Evolutionary conservation across 2,797 vertebrate species (phyloP).

Genomic region (Pseudocheirus occidentalis): DNA sequence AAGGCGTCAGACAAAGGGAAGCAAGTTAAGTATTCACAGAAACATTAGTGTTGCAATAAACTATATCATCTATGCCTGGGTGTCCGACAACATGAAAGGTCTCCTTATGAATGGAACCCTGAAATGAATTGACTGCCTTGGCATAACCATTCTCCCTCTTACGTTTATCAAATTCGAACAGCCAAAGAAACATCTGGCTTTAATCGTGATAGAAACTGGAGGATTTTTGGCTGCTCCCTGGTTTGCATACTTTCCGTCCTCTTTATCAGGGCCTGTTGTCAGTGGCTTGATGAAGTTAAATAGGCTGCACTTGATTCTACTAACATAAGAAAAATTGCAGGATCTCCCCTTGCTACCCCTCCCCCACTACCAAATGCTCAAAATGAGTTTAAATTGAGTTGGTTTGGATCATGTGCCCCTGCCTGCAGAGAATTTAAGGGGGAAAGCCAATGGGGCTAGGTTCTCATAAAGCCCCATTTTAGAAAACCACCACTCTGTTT

Average conservation of each 20-base stretch:
- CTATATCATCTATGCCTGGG: slow-evolving; percentile 79
- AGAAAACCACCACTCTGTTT: background rate
- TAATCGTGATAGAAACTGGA: slow-evolving; percentile 85
- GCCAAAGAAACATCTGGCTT: slow-evolving; percentile 91
- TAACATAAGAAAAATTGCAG: slow-evolving; percentile 77
- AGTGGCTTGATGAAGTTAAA: slow-evolving; percentile 90
- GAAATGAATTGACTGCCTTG: slow-evolving; percentile 86
- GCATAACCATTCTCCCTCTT: slow-evolving; percentile 86
- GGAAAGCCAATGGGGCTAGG: slow-evolving; percentile 16
- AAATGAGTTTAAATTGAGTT: slow-evolving; percentile 38
- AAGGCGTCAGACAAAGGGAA: slow-evolving; percentile 64
- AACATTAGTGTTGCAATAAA: slow-evolving; percentile 43
- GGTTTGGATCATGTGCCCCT: background rate
- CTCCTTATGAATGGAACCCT: slow-evolving; percentile 54
- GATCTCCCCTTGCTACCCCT: slow-evolving; percentile 14
- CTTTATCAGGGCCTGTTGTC: slow-evolving; percentile 87
- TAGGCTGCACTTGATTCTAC: slow-evolving; percentile 86
- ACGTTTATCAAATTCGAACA: slow-evolving; percentile 90
- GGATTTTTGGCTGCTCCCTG: slow-evolving; percentile 87
- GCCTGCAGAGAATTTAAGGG: slow-evolving; percentile 30
- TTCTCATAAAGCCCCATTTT: background rate
- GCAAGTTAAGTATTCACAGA: slow-evolving; percentile 39
- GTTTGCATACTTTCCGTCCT: slow-evolving; percentile 87
- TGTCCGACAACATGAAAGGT: slow-evolving; percentile 19
- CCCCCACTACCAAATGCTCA: background rate